A percentile compares a stretch with the other conserved stretches of the same genome.
Conservation (phyloP, 1,140 invertebrate genomes). For the Drosophila auraria region DNA sequence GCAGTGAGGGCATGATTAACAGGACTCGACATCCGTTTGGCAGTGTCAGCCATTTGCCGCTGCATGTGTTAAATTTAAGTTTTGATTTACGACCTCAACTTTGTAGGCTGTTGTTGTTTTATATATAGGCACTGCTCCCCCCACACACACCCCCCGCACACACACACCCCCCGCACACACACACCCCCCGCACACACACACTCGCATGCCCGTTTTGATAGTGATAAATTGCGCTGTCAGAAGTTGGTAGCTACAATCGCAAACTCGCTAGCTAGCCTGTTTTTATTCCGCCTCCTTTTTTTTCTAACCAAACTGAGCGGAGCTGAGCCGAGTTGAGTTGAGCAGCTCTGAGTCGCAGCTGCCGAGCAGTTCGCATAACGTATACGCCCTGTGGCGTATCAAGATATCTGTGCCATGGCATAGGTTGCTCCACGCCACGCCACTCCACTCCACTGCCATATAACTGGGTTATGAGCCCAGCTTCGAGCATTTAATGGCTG, state of each 20-base stretch:
- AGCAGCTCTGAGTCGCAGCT: conserved; percentile 41
- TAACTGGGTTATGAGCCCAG: conserved; percentile 69
- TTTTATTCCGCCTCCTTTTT: conserved; percentile 29
- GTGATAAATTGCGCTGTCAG: conserved; percentile 83
- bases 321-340: conserved; percentile 10
- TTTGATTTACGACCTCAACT: conserved; percentile 83
- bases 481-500: conserved; percentile 81
- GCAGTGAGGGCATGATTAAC: conserved; percentile 61
- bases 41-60: conserved; percentile 74
- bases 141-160: conserved; percentile 20
- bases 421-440: conserved; percentile 47
- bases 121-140: conserved; percentile 69
- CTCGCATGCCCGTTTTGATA: conserved; percentile 60
- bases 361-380: conserved; percentile 47
- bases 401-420: conserved; percentile 72
- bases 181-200: conserved; percentile 28
- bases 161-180: background rate
- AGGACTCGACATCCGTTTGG: conserved; percentile 55
- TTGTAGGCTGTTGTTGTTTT: conserved; percentile 73
- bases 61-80: conserved; percentile 84
- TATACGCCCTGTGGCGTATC: conserved; percentile 46
- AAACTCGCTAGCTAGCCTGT: conserved; percentile 34
- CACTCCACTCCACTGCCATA: conserved; percentile 19
- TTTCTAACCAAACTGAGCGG: conserved; percentile 26
- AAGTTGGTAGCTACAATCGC: conserved; percentile 80